A percentile compares a stretch with the other conserved stretches of the same genome.
phyloP scores from a whole-genome alignment of 2,888 invertebrate genomes.

The Nomada fabriciana region DNA sequence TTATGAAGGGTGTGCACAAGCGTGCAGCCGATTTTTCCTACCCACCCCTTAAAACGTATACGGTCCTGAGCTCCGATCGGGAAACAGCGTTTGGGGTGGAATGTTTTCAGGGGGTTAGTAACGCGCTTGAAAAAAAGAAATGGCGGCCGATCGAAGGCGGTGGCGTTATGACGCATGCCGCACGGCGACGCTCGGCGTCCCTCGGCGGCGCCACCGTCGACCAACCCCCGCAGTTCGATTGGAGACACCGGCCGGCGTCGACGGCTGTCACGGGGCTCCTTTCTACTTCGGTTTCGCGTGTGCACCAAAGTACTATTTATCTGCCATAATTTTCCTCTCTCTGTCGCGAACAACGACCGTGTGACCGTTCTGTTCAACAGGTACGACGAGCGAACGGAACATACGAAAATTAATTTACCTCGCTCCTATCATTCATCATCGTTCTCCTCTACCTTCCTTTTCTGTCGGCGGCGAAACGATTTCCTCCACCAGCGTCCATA shows the following conservation, averaged over 20 bases:
- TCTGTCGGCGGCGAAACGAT: background rate
- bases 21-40: background rate
- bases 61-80: constrained; percentile 54
- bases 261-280: constrained; percentile 71
- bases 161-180: constrained; percentile 74
- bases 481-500: background rate
- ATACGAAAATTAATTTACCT: background rate
- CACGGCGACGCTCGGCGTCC: constrained; percentile 58
- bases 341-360: constrained; percentile 15
- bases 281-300: constrained; percentile 60
- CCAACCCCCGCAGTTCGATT: constrained; percentile 83
- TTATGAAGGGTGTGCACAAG: too few relatives aligned
- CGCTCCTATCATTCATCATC: background rate
- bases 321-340: background rate
- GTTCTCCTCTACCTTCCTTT: constrained; percentile 6
- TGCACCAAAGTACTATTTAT: constrained; percentile 31
- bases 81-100: constrained; percentile 59
- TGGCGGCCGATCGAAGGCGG: constrained; percentile 80
- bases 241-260: constrained; percentile 83
- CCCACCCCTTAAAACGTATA: background rate
- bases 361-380: constrained; percentile 11
- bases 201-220: constrained; percentile 82
- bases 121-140: constrained; percentile 71
- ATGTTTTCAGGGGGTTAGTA: constrained; percentile 76
- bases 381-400: constrained; percentile 20